Evolutionary conservation across 2,113 vertebrate genomes (phyloP).

Genomic region (Sphyrna mokarran): DNA sequence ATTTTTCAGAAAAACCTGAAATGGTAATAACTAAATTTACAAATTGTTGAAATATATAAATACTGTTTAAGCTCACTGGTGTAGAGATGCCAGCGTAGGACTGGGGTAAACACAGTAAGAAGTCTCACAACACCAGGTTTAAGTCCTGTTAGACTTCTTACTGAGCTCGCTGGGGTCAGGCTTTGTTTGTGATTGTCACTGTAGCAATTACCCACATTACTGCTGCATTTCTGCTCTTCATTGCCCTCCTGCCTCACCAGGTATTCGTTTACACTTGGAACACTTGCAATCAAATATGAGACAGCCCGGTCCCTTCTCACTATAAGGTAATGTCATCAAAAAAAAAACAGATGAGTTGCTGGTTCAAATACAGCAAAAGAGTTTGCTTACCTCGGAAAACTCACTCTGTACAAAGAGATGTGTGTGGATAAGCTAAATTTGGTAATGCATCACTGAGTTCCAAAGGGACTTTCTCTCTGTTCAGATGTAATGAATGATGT

Average conservation of each 20-base stretch:
- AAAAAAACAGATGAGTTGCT: neutral
- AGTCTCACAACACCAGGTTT: no score
- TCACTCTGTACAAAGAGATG: slow-evolving; percentile 56
- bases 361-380: slow-evolving; percentile 43
- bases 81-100: no score
- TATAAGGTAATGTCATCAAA: slow-evolving; percentile 3
- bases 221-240: neutral
- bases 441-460: slow-evolving; percentile 58
- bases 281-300: neutral
- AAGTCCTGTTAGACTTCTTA: no score
- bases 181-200: neutral
- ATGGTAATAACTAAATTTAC: neutral
- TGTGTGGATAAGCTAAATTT: slow-evolving; percentile 67
- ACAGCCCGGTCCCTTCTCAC: neutral
- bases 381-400: slow-evolving; percentile 71
- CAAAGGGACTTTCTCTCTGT: slow-evolving; percentile 60
- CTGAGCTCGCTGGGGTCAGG: neutral
- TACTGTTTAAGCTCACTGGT: neutral
- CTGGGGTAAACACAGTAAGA: no score
- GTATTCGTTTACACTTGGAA: neutral
- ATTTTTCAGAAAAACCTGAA: neutral
- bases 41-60: neutral
- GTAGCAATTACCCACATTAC: neutral
- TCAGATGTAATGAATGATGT: slow-evolving; percentile 46
- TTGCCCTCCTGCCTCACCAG: neutral